Base-by-base conservation (phyloP, 2,113 vertebrate species). In the Zosterops borbonicus region DNA sequence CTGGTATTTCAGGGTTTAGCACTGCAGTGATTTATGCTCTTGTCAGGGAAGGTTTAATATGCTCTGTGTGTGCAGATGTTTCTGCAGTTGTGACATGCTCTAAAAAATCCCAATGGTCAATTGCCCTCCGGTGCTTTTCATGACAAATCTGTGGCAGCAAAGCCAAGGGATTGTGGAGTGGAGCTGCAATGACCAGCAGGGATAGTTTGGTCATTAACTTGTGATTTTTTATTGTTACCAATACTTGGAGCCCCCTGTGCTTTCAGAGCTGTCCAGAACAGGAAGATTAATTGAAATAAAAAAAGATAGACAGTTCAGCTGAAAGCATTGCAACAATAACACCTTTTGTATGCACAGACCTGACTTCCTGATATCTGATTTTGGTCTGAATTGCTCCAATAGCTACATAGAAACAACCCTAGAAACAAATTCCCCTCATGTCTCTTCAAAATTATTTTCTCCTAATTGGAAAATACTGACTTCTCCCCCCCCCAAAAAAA, bases 21-120 rank as follows among this genome's bases (percentile, higher is more conserved):
- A 47, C 90, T 91, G 42, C 87, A 79, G 46, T 95, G 87, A 97
- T 96, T 97, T 95, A 96, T 89, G 59, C n/a, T 87, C 60, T 90
- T 97, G 85, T 94, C 79, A 96, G 83, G 0, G 5, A 71, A 70
- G 93, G 65, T 94, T 94, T 79, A 90, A 95, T 90, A 42, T 76
- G 60, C 50, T 92, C 80, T 89, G 20, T 52, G 86, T 73, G 75
- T 82, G 78, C 64, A 95, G 53, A 69, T 97, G 67, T 94, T 97
- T 95, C 78, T 92, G 64, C 67, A 91, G n/a, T 90, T 76, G 52
- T 93, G 82, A 92, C 74, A 14, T 15, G 53, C 68, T 89, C 60
- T 89, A 71, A 83, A 95, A 95, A 94, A 83, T 56, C 75, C n/a
- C 60, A 91, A 27, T 82, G 69, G 71, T 56, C 88, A 96, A 85